Base-by-base conservation (phyloP, 2,797 vertebrate genomes). In the Antennarius maculatus region DNA sequence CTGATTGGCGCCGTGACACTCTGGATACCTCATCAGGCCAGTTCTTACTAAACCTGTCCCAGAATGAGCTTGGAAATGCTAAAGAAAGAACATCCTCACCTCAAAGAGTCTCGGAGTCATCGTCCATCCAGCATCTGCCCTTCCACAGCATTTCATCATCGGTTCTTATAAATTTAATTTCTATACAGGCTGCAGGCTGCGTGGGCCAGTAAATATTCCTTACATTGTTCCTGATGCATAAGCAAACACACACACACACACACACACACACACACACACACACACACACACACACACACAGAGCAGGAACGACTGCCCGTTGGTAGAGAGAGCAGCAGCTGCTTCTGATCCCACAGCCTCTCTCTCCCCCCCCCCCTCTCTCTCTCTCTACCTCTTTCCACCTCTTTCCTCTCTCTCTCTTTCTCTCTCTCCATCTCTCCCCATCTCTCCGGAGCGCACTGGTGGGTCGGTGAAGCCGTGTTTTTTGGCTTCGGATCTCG, bases 401-500 rank as follows among this genome's bases (percentile, higher is more conserved):
- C n/a, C n/a, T n/a, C n/a, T n/a, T n/a, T n/a, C n/a, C n/a, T 70
- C 79, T 71, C 65, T 15, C 62, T 37, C 67, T 59, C 57, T 47
- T 49, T 29, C 17, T 23, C 23, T 23, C 23, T 23, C 23, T 23
- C 23, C 16, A 42, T n/a, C 58, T 14, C 46, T 28, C 60, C 45
- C 55, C 46, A 49, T 18, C 66, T 66, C 45, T 56, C 57, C 58
- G 62, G 74, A 62, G 72, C 48, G 27, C 51, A 50, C 70, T 66
- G 71, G 59, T 62, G 80, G 61, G 72, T 75, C 74, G 55, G 46
- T 69, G 64, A 58, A 83, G 55, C 57, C 14, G 53, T 15, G 12
- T 43, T 77, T 78, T 69, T 80, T 73, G 79, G 73, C 69, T 81
- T 45, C 61, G 66, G 66, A 82, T 80, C 82, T 85, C 54, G 65